Base-by-base conservation (phyloP, 92 coral and sea anemone genomes). In the Pocillopora meandrina region DNA sequence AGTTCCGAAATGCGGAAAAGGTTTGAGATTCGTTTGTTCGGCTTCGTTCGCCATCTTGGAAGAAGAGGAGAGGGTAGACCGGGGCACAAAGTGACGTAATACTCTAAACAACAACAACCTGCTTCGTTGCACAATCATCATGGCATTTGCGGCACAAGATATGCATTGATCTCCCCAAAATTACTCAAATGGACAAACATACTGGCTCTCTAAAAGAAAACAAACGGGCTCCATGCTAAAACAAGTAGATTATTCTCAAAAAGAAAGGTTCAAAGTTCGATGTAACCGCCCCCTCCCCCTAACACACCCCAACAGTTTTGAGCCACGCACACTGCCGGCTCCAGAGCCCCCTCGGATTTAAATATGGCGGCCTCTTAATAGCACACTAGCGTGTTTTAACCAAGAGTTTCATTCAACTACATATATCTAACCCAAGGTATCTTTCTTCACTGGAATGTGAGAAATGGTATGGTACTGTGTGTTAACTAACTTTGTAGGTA, bases 1-100 rank as follows among this genome's bases (percentile, higher is more conserved):
- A 36, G 99, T 96, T 20, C 96, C 99, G 78, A 96, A 96, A 88
- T 96, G 99, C 7, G 98, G 89, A 63, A 90, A 95, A 47, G 88
- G 74, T 49, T 84, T 79, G 17, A 35, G 78, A 62, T 55, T 82
- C 60, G 74, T 63, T 47, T 73, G 49, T 13, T 23, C 42, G 14
- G 83, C 66, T 12, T 66, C 83, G 75, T 79, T 79, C 74, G 83
- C 83, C 83, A 81, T 71, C 74, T 81, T 81, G 77, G 59, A 71
- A 70, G 77, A 26, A 20, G 70, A 26, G 26, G 26, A 70, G 74
- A 65, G 31, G 65, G 71, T 17, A 34, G 77, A n/a, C 56, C 85
- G 71, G 77, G 85, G 18, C 3, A 35, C 35, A 59, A n/a, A 77
- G 71, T 75, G 85, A 58, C 74, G 49, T n/a, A 81, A 26, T 5